Evolutionary conservation across 2,113 vertebrate species (phyloP).

Genomic region (Hepsetus odoe): DNA sequence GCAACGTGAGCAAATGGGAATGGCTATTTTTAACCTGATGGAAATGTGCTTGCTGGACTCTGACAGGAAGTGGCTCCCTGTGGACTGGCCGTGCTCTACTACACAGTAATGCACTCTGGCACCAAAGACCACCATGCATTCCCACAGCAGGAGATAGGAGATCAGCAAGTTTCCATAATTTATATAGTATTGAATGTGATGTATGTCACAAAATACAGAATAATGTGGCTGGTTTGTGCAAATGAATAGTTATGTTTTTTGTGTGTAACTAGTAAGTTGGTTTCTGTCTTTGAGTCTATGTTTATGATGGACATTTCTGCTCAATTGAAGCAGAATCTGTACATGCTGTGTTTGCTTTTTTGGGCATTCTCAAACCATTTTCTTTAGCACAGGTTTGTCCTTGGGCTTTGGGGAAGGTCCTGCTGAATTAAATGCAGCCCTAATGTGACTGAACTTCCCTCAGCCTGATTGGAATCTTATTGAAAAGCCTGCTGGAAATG

Average conservation of each 20-base stretch:
- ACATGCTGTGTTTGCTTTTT: constrained; percentile 22
- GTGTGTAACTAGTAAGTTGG: neutral
- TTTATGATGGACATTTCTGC: neutral
- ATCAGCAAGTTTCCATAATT: neutral
- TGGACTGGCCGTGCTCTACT: constrained; percentile 20
- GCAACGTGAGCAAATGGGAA: constrained; percentile 10
- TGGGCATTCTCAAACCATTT: constrained; percentile 33
- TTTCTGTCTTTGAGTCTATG: neutral
- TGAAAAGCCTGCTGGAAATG: constrained; percentile 14
- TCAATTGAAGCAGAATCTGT: constrained; percentile 9
- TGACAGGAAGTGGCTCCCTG: constrained; percentile 20
- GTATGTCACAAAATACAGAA: neutral
- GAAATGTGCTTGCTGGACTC: constrained; percentile 18
- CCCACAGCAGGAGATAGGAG: neutral
- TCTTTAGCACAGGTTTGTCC: constrained; percentile 7
- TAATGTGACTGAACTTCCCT: constrained; percentile 7
- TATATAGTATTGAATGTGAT: neutral
- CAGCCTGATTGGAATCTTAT: constrained; percentile 11
- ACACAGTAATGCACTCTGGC: constrained; percentile 32
- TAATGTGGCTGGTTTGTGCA: neutral
- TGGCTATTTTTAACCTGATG: constrained; percentile 24
- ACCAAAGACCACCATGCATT: constrained; percentile 10
- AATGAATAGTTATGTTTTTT: neutral
- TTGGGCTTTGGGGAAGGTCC: constrained; percentile 35
- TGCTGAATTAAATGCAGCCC: neutral